Evolutionary conservation across 2,113 vertebrate species (phyloP), one percentile per base, ranked within the genome.

Genomic region (Romanogobio albipinnatus): DNA sequence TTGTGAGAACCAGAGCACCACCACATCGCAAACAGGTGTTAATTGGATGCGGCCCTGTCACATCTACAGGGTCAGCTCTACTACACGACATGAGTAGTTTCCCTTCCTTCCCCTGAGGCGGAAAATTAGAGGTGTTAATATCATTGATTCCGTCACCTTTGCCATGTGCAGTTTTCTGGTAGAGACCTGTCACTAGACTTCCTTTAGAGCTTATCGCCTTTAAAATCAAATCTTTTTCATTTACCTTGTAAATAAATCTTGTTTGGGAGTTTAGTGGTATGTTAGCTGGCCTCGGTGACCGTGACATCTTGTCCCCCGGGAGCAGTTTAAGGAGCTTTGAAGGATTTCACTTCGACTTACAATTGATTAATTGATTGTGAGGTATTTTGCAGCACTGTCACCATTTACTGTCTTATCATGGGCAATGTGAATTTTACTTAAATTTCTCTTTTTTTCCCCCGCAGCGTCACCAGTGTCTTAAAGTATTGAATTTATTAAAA

Each of bases 81-180:
- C 26, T 7, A 19, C 73, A 82, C 29, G 33, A 33, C 39, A 10
- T 10, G 26, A 14, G 39, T 39, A 66, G 45, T 64, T 62, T 61
- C 33, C 11, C 75, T 82, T 19, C 39, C 8, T 53, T 83, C 64
- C 66, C 26, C 43, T 13, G 15, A 78, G 73, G 56, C 36, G 62
- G 19, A 29, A 83, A 76, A 86, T 86, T 82, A 86, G 78, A 17
- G 64, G 43, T 64, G 61, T 75, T 86, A 80, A 84, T 74, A 56
- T 47, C 64, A 87, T 89, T 83, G 76, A 86, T 89, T 86, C 84
- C 29, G 43, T 45, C 76, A 49, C 62, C 74, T 45, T 56, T 73
- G 56, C 36, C 59, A 66, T 29, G 76, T 77, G 81, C 58, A 22
- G 53, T 81, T 82, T 66, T 47, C 76, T 9, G 33, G n/a, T 79